These are phyloP conservation scores for Lathronympha strigana DNA, from an alignment of 2,888 invertebrate genomes.

Conservation along the genomic window DNA sequence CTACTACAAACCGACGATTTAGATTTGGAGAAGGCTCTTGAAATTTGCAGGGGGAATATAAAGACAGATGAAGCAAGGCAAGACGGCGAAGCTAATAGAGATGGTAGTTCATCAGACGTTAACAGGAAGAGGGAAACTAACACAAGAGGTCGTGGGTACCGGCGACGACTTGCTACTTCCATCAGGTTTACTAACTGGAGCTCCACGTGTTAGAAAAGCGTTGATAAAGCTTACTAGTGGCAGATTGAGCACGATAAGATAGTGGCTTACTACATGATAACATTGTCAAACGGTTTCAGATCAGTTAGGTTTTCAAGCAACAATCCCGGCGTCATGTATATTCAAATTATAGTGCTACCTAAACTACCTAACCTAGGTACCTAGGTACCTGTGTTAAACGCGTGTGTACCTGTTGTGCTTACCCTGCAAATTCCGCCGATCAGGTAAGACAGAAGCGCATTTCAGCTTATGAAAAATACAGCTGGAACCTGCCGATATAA, in stretches of 20 bases:
- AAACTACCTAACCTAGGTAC: too few species aligned
- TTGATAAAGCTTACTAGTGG: not conserved
- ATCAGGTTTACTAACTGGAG: constrained; percentile 9
- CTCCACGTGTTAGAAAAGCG: not conserved
- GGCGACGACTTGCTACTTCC: not conserved
- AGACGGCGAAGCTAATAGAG: not conserved
- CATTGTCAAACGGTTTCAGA: not conserved
- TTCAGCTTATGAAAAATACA: too few species aligned
- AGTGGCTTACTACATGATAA: not conserved
- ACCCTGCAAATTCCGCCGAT: too few species aligned
- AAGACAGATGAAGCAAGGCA: not conserved
- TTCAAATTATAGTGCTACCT: too few species aligned
- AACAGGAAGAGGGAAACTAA: not conserved
- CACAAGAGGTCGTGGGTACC: not conserved
- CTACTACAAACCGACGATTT: constrained; percentile 9
- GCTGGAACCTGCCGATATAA: too few species aligned
- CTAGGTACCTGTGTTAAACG: too few species aligned
- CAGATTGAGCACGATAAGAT: not conserved
- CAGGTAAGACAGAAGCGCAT: too few species aligned
- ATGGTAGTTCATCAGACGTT: not conserved
- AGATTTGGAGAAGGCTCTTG: constrained; percentile 4
- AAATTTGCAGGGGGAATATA: constrained; percentile 11
- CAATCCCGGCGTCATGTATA: too few species aligned
- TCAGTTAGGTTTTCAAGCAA: too few species aligned
- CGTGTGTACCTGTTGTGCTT: too few species aligned